Evolutionary conservation across 2,113 vertebrate species (phyloP).

Genomic region (Rhinogobius similis): DNA sequence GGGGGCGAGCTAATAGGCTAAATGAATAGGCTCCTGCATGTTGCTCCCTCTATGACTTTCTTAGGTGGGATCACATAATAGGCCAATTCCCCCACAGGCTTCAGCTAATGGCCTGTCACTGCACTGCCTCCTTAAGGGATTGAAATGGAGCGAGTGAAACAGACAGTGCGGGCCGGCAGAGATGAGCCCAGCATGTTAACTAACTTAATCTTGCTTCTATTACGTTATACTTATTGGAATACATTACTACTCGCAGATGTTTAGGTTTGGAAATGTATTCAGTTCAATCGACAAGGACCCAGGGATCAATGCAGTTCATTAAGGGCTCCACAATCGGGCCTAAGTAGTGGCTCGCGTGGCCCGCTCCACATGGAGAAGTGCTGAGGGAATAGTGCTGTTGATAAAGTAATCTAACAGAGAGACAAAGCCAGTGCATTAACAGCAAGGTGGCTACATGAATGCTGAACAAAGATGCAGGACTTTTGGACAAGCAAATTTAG

Average conservation of each 20-base stretch:
- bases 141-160: constrained; percentile 29
- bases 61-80: constrained; percentile 47
- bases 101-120: constrained; percentile 56
- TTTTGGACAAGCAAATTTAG: constrained; percentile 9
- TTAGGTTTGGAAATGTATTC: not conserved
- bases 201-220: constrained; percentile 10
- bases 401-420: constrained; percentile 49
- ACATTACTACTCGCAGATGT: not conserved
- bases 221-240: not conserved
- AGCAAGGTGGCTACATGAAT: constrained; percentile 50
- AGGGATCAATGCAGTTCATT: constrained; percentile 5
- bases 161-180: constrained; percentile 20
- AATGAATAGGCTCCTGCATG: constrained; percentile 47
- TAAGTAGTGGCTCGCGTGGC: constrained; percentile 13
- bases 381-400: constrained; percentile 48
- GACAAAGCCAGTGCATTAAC: constrained; percentile 58
- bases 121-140: constrained; percentile 27
- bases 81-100: constrained; percentile 44
- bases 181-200: constrained; percentile 44
- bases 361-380: not conserved
- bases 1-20: constrained; percentile 13
- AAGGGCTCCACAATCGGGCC: not conserved
- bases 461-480: constrained; percentile 26
- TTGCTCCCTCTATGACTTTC: constrained; percentile 40
- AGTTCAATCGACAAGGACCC: constrained; percentile 7